A percentile compares a stretch with the other conserved stretches of the same genome.
phyloP scores from a whole-genome alignment of 2,113 vertebrate species.

The Charina bottae region DNA sequence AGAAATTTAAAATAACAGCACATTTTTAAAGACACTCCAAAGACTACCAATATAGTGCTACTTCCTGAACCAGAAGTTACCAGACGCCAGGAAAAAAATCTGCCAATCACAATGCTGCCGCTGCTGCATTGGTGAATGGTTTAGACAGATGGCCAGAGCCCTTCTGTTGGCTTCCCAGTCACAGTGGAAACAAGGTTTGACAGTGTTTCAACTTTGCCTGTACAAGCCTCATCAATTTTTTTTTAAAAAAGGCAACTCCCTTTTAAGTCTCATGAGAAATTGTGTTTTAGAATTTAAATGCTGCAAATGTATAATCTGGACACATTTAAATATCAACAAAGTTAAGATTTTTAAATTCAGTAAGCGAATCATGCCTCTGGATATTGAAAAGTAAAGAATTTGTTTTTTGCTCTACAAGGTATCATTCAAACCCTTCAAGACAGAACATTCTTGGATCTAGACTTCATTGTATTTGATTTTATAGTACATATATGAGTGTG shows the following conservation, averaged over 20 bases:
- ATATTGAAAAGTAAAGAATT: not conserved
- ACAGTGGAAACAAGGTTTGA: not conserved
- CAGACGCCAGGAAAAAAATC: not conserved
- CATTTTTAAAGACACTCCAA: not conserved
- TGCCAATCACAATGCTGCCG: not conserved
- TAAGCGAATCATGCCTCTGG: not conserved
- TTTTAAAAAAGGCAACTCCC: not conserved
- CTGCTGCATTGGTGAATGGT: not conserved
- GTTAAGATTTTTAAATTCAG: slow-evolving; percentile 20
- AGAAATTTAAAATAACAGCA: not conserved
- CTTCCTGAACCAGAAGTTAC: not conserved
- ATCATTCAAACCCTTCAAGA: not conserved
- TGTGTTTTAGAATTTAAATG: not conserved
- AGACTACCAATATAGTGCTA: not conserved
- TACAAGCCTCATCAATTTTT: too few species aligned
- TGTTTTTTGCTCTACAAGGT: not conserved
- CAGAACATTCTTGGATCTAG: not conserved
- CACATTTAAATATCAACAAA: slow-evolving; percentile 17
- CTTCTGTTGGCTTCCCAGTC: not conserved
- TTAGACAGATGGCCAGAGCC: not conserved
- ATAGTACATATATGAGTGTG: too few species aligned
- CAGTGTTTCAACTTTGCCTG: too few species aligned
- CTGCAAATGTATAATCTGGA: not conserved
- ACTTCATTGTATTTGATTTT: not conserved
- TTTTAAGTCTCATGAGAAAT: not conserved